phyloP scores from a whole-genome alignment of 2,797 vertebrate genomes.

The Eremophila alpestris region DNA sequence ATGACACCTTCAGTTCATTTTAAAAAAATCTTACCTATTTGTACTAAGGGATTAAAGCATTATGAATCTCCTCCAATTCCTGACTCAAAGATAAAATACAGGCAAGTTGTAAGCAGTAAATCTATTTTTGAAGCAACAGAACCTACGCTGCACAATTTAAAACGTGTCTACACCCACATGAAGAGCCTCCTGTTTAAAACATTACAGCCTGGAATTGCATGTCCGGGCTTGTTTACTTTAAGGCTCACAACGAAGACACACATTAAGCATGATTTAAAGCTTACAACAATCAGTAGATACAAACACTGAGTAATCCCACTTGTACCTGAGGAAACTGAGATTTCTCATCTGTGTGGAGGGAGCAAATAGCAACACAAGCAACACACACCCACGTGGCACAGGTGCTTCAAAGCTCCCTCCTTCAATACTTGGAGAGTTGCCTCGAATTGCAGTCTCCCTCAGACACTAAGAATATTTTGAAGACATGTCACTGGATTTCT shows the following conservation, averaged over 20 bases:
- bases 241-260: not conserved
- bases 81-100: not conserved
- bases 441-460: conserved; percentile 31
- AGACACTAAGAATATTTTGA: not conserved
- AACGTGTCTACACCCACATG: not conserved
- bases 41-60: not conserved
- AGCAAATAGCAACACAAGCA: not conserved
- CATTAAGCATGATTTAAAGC: not conserved
- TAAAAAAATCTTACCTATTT: not conserved
- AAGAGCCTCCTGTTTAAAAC: not conserved
- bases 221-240: not conserved
- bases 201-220: not conserved
- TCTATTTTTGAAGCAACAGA: not conserved
- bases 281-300: not conserved
- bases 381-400: not conserved
- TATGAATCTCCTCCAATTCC: not conserved
- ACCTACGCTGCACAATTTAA: not conserved
- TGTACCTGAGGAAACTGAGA: not conserved
- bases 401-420: not conserved
- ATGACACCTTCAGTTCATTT: not conserved
- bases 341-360: not conserved
- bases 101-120: not conserved
- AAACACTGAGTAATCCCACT: not conserved
- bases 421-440: not conserved
- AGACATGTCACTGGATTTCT: not conserved